Percentiles rank a stretch among this genome's conserved stretches.
phyloP scores from a whole-genome alignment of 2,113 vertebrate species.

The Oreocharis arfaki region DNA sequence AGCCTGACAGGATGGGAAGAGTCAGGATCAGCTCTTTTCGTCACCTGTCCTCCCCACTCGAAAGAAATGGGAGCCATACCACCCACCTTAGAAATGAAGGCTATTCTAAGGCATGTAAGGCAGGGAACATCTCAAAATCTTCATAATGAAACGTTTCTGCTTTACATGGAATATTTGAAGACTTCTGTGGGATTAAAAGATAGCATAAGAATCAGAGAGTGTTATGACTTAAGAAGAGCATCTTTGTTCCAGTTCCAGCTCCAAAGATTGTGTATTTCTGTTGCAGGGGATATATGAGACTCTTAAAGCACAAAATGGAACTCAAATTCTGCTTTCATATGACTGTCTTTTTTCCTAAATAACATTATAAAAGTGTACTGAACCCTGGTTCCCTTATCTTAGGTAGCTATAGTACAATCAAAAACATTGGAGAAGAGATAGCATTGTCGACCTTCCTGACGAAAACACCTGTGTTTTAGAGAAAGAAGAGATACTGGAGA shows the following conservation, averaged over 20 bases:
- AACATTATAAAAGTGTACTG: neutral
- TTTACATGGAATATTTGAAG: neutral
- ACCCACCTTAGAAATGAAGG: neutral
- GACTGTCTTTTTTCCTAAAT: neutral
- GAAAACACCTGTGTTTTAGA: neutral
- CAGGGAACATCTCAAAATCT: neutral
- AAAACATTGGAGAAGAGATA: neutral
- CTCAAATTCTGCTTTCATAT: neutral
- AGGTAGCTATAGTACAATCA: neutral
- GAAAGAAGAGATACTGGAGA: neutral
- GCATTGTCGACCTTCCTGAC: neutral
- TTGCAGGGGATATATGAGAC: neutral
- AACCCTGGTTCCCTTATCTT: neutral
- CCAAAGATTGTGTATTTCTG: neutral
- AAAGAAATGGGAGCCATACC: neutral
- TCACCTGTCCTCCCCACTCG: neutral
- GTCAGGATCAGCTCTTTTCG: neutral
- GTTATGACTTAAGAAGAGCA: neutral
- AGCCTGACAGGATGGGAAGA: neutral
- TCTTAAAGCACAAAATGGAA: neutral
- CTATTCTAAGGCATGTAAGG: neutral
- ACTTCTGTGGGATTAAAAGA: neutral
- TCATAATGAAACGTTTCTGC: neutral
- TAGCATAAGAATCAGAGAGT: neutral
- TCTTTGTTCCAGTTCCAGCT: neutral